Evolutionary conservation across 2,113 vertebrate species (phyloP), one percentile per base, ranked within the genome.

Genomic region (Leptobrachium ailaonicum): DNA sequence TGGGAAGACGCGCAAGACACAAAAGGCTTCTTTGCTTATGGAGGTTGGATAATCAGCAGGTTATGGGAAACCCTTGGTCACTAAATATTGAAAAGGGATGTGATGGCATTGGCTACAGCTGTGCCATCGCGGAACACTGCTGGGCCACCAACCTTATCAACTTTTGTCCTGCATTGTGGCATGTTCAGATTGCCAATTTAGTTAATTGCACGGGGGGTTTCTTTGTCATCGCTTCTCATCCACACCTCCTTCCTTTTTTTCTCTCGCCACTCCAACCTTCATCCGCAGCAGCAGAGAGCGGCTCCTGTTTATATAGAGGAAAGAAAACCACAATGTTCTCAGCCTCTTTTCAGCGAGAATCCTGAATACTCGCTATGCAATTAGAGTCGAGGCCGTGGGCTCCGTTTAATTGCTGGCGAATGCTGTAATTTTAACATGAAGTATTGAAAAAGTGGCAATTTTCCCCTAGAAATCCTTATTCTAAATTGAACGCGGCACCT

Each of bases 51-150:
- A 42, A 82, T 84, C 84, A 86, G 86, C 90, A 90, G 89, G 89
- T 89, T 83, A 91, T 91, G 86, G 87, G 88, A 89, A 94, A 91
- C 86, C 89, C 90, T 89, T 90, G 94, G 92, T 93, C 92, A 88
- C 89, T 92, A 93, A 94, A 92, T 96, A 95, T 94, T 93, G 95
- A 92, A 86, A 80, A 63, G 87, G 87, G 84, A 90, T 88, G 94
- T 93, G 92, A 86, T 86, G 90, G 92, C 90, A 91, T 92, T 91
- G 94, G 92, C 90, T 94, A 95, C 95, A 96, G 95, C 95, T 96
- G 96, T 95, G 93, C 88, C 75, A 71, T 87, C 68, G 85, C 81
- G 85, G 87, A 90, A 86, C 90, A 88, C 90, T 45, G 86, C 94
- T 88, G 90, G 85, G 95, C 91, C 93, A 96, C 93, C 94, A 95